Evolutionary conservation across 2,888 invertebrate species (phyloP), one percentile per base, ranked within the genome.

Genomic region (Bombyx huttoni): DNA sequence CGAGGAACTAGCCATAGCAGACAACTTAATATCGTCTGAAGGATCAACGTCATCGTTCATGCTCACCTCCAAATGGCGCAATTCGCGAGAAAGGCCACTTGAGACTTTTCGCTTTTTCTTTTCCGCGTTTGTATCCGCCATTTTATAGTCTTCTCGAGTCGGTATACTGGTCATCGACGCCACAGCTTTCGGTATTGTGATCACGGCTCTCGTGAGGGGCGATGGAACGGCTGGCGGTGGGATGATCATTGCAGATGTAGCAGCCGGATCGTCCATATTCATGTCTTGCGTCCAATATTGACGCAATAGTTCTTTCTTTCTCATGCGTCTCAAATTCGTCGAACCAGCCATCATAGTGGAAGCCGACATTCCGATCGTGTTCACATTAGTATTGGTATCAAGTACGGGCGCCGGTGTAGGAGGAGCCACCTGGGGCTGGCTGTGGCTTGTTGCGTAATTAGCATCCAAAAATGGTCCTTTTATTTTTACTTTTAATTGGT

Each of bases 111-210:
- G 90, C 53, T 93, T 90, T 66, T 94, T 94, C 75, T 95, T 94
- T 66, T 92, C 91, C 61, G 91, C 86, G 46, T 91, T 91, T 0
- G 91, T 90, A 52, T 94, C 93, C 3, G 89, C 84, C 9, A 91
- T 87, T 66, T 94, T 92, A 68, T 96, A 95, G 69, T 96, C 96
- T 59, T 96, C 95, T 60, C 94, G 91, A 0, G 96, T 95, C 1
- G 96, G 95, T 66, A 96, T 95, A 56, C 92, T 93, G 0, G 95
- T 94, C 93, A 96, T 96, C 9, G 96, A 96, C 24, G 96, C 95
- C 8, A 96, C 94, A 3, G 96, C 96, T 77, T 96, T 96, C 0
- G 96, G 96, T 66, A 96, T 95, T 7, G 94, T 94, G 52, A 94
- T 94, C 35, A 93, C 92, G 6, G 92, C 92, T 50, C 95, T 91